A percentile compares a stretch with the other conserved stretches of the same genome.
Evolutionary conservation across 2,113 vertebrate species (phyloP).

Genomic region (Psittacula cyanocephala): DNA sequence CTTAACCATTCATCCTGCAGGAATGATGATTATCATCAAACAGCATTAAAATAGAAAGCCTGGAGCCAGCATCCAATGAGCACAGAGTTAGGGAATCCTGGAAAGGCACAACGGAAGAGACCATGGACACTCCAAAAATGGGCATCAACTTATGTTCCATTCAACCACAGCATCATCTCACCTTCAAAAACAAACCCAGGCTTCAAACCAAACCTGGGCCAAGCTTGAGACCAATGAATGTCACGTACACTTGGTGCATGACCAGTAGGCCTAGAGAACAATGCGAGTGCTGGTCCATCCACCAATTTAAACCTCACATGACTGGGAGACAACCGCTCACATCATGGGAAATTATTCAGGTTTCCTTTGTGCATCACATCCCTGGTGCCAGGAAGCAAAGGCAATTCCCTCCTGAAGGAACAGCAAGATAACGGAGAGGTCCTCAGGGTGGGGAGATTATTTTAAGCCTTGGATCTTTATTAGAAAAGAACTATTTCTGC

Average conservation of each 20-base stretch:
- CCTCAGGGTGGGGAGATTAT: not conserved
- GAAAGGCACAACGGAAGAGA: not conserved
- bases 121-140: not conserved
- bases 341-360: not conserved
- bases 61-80: slow-evolving; percentile 64
- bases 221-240: not conserved
- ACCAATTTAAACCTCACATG: not conserved
- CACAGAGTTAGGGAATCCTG: not conserved
- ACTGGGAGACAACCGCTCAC: not conserved
- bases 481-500: not conserved
- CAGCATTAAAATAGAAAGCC: slow-evolving; percentile 74
- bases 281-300: accelerated
- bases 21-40: slow-evolving; percentile 79
- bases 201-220: not conserved
- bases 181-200: not conserved
- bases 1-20: slow-evolving; percentile 60
- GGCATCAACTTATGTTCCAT: not conserved
- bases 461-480: not conserved
- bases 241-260: not conserved
- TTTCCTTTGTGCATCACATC: not conserved
- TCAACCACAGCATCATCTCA: not conserved
- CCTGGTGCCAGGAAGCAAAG: not conserved
- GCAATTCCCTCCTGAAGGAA: not conserved
- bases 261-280: not conserved
- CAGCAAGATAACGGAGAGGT: not conserved